Evolutionary conservation across 2,888 invertebrate genomes (phyloP).

Genomic region (Archaeoteleia sp.): DNA sequence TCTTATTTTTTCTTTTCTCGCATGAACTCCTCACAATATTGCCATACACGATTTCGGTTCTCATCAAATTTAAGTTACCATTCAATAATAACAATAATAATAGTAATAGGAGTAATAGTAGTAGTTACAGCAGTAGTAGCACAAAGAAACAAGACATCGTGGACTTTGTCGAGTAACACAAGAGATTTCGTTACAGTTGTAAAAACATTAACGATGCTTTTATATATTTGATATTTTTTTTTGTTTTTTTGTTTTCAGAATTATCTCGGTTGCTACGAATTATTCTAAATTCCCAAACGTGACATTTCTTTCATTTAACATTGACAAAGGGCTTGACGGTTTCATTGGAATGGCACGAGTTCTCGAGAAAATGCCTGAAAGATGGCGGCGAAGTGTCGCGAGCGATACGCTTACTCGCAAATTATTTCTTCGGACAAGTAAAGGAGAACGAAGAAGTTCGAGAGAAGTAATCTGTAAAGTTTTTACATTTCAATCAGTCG

Average conservation of each 20-base stretch:
- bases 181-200: conserved; percentile 37
- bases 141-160: conserved; percentile 15
- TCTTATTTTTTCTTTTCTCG: conserved; percentile 54
- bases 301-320: conserved; percentile 50
- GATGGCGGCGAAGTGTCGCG: conserved; percentile 44
- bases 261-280: background rate
- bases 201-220: conserved; percentile 35
- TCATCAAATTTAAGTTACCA: conserved; percentile 34
- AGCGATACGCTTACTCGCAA: background rate
- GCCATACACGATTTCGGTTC: conserved; percentile 49
- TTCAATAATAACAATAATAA: conserved; percentile 23
- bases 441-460: conserved; percentile 28
- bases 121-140: conserved; percentile 11
- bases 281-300: conserved; percentile 57
- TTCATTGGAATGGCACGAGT: conserved; percentile 61
- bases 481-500: conserved; percentile 61
- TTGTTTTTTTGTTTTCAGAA: conserved; percentile 21
- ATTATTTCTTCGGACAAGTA: conserved; percentile 11
- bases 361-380: conserved; percentile 51
- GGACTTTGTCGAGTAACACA: conserved; percentile 31
- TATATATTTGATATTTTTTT: conserved; percentile 25
- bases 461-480: conserved; percentile 37
- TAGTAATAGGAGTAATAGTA: too few relatives aligned
- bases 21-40: conserved; percentile 58
- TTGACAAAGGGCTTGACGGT: conserved; percentile 26